Base-by-base conservation (phyloP, 64 coral and sea anemone genomes). In the Hydrozoanthus tunicans region DNA sequence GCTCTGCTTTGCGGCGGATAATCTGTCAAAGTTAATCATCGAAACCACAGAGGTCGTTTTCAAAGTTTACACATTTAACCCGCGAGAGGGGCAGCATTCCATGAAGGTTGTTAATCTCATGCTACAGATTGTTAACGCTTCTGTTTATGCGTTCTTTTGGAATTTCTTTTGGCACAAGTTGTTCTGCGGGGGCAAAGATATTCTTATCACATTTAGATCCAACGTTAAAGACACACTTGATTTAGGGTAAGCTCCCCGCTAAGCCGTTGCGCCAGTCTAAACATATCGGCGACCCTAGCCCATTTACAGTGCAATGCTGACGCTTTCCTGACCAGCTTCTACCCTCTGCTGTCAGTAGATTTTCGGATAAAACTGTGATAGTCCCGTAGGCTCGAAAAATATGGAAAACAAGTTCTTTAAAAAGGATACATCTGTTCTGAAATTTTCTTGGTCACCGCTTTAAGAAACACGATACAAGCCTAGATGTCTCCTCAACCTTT, bases 131-230 rank as follows among this genome's bases (percentile, higher is more conserved):
- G 20, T 88, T 25, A 73, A 88, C 12, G 68, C 84, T 13, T 88
- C 84, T 12, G 54, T 88, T 55, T 88, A 88, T 25, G 56, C 54
- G 15, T 88, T 73, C 6, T 17, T 88, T 6, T 88, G 84, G 84
- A 17, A 73, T 25, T 88, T 73, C 54, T 74, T 88, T 4, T 88
- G 84, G 84, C 24, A 88, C 84, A 88, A 88, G 54, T 59, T 88
- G 55, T 88, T 88, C 56, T 88, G 84, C 43, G 84, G 84, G 17
- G 68, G 74, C 5, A 88, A 88, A 59, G 84, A 88, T 20, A 88
- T 88, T 73, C 84, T 88, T 25, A 88, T 56, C 13, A 88, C 69
- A 4, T 88, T 88, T 72, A 59, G 84, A 72, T 43, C 84, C 10
- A 53, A 88, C 25, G 73, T 88, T 72, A 54, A 88, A 73, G 77